A percentile compares a stretch with the other conserved stretches of the same genome.
These are phyloP conservation scores for Pherbina coryleti DNA, from an alignment of 2,888 invertebrate species.

Conservation along the genomic window DNA sequence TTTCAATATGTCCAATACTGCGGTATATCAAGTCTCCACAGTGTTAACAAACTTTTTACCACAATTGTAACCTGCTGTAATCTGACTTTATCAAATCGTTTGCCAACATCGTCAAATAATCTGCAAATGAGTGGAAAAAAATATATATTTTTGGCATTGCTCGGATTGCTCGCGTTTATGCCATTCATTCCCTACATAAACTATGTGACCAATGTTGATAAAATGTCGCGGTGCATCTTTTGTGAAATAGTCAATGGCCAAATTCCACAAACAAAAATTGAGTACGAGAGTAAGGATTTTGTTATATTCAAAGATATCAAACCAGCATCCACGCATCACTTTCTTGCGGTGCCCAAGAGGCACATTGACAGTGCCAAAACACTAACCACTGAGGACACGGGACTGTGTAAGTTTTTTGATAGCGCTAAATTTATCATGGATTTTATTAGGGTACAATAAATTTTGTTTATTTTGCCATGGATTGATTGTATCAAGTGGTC, in stretches of 20 bases:
- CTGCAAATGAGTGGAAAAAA: conserved; percentile 39
- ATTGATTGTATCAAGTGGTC: no score
- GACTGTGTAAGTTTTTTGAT: conserved; percentile 72
- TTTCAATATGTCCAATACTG: no score
- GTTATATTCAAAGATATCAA: conserved; percentile 86
- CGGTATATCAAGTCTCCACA: background rate
- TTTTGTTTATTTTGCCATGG: no score
- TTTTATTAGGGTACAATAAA: no score
- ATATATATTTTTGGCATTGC: conserved; percentile 38
- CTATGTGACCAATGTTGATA: background rate
- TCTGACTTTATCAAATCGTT: background rate
- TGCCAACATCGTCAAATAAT: background rate
- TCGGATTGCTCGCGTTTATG: conserved; percentile 40
- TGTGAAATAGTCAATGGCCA: conserved; percentile 79
- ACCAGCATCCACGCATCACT: conserved; percentile 85
- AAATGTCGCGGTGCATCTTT: conserved; percentile 75
- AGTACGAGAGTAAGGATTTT: conserved; percentile 81
- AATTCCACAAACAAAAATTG: conserved; percentile 73
- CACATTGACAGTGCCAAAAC: conserved; percentile 83
- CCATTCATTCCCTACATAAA: conserved; percentile 43
- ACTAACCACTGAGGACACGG: conserved; percentile 77
- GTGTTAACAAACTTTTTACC: background rate
- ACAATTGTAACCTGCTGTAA: background rate
- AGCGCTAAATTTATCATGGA: no score
- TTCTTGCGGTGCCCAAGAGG: conserved; percentile 80